These are phyloP conservation scores for Trichosurus vulpecula DNA, from an alignment of 2,797 vertebrate species.

Conservation along the genomic window DNA sequence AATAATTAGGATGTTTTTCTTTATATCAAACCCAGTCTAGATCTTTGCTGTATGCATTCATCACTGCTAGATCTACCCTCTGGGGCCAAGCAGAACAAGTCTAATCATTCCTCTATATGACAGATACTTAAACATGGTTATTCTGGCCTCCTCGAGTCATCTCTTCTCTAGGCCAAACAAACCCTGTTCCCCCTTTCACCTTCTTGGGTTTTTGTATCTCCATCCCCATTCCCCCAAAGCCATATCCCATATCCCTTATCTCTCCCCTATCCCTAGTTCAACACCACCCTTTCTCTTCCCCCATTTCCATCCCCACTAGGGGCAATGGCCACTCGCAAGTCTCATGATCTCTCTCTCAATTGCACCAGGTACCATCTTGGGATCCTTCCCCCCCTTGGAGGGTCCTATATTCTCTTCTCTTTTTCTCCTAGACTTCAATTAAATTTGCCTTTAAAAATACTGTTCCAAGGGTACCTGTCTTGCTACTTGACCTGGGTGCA, in stretches of 20 bases:
- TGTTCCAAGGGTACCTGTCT: neutral
- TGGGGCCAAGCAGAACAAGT: neutral
- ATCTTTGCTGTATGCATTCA: neutral
- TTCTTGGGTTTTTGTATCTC: neutral
- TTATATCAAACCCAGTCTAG: neutral
- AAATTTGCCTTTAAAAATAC: neutral
- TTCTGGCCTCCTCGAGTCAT: neutral
- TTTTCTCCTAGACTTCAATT: neutral
- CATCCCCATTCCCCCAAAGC: neutral
- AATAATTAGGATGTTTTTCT: neutral
- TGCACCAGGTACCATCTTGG: neutral
- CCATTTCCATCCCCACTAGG: neutral
- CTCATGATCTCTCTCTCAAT: neutral
- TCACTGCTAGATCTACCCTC: neutral
- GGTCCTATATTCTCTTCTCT: neutral
- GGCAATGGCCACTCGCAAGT: neutral
- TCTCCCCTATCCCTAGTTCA: neutral
- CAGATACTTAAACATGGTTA: neutral
- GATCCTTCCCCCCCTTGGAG: neutral
- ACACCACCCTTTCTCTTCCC: neutral
- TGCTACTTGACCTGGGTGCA: neutral
- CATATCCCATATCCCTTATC: neutral
- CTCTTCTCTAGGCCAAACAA: neutral
- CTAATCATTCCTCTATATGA: neutral
- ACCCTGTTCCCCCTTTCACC: neutral